Evolutionary conservation across 2,113 vertebrate genomes (phyloP).

Genomic region (Cyanocitta stelleri): DNA sequence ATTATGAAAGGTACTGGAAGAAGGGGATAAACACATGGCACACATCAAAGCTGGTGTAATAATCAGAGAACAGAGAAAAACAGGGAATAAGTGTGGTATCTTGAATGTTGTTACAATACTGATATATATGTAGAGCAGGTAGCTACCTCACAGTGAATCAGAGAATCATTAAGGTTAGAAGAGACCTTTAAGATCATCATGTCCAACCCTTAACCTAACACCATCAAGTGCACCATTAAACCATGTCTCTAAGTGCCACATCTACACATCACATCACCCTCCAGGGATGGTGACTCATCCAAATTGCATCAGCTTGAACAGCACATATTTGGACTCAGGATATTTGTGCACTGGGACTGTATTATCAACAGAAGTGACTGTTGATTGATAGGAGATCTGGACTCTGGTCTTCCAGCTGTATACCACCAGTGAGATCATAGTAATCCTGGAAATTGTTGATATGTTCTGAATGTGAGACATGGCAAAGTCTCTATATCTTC

Average conservation of each 20-base stretch:
- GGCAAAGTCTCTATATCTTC: neutral
- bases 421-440: neutral
- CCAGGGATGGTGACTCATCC: neutral
- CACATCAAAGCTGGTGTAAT: neutral
- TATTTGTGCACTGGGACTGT: neutral
- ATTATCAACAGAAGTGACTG: neutral
- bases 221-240: neutral
- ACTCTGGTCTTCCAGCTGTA: neutral
- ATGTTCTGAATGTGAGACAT: neutral
- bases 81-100: neutral
- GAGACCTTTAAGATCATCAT: fast-evolving
- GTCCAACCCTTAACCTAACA: neutral
- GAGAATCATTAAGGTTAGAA: neutral
- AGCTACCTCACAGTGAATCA: neutral
- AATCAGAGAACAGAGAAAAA: neutral
- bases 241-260: neutral
- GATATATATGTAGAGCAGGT: neutral
- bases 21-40: neutral
- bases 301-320: neutral
- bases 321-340: neutral
- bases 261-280: neutral
- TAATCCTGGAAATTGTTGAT: neutral
- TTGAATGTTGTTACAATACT: neutral
- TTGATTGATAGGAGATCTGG: neutral
- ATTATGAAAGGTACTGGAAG: neutral